Evolutionary conservation across 2,113 vertebrate genomes (phyloP), one percentile per base, ranked within the genome.

Genomic region (Miniopterus natalensis): DNA sequence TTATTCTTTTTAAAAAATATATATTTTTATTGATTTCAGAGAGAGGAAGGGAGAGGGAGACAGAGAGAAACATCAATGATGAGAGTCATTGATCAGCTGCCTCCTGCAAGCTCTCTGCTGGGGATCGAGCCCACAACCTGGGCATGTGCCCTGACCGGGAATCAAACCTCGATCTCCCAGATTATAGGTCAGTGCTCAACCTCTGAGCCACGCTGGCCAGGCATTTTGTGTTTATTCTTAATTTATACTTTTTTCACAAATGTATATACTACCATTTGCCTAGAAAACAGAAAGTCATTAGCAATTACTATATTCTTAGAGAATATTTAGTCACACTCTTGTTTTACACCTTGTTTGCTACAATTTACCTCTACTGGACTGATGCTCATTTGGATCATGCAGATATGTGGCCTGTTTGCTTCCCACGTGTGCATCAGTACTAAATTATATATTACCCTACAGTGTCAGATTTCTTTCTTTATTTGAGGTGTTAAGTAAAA

Each of bases 381-480:
- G 79, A 93, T 14, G 29, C 80, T 95, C 20, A n/a, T 87, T 83
- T 15, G 75, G 25, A 20, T 92, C 49, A 49, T 89, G 23, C 51
- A 71, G 57, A 57, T 25, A 49, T 89, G 23, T 74, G 25, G 70
- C 47, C 12, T 92, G 0, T 95, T 90, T 73, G 18, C 12, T 63
- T 94, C 42, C n/a, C 2, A 13, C 40, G 17, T 73, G 23, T 70
- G 31, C 21, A 29, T 85, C 88, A 59, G 3, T 77, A 20, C 9
- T 79, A 80, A 93, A 80, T 92, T 71, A 31, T 47, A 5, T 40
- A 91, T 91, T 94, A 65, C 80, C 25, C 51, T 94, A 78, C 17
- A 29, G 31, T 85, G 36, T 61, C 25, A 80, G 40, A 27, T 42
- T 78, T 87, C 59, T 55, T 17, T 92, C 49, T 97, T 91, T 36